Percentiles rank a stretch among this genome's conserved stretches.
phyloP scores from a whole-genome alignment of 2,113 vertebrate species.

The Macaca mulatta region DNA sequence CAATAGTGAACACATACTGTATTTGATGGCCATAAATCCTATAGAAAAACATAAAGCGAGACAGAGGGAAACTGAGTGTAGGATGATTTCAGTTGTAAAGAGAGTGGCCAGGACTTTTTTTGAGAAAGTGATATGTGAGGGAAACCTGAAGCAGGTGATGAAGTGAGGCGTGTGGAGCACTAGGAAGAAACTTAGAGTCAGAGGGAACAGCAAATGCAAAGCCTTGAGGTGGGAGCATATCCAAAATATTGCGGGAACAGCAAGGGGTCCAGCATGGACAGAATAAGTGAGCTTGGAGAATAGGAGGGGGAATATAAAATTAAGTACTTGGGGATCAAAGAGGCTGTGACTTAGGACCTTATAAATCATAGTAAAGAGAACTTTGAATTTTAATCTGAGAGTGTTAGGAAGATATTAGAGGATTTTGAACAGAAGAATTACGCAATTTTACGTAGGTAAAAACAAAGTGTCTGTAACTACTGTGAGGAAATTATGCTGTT shows the following conservation, averaged over 20 bases:
- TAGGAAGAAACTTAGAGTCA: neutral
- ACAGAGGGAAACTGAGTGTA: neutral
- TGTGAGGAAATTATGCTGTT: neutral
- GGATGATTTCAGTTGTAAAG: neutral
- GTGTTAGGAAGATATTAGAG: neutral
- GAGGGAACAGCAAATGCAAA: neutral
- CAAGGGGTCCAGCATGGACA: neutral
- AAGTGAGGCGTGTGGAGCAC: neutral
- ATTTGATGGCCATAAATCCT: neutral
- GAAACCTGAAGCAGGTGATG: neutral
- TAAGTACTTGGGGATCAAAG: neutral
- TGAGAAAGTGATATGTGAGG: neutral
- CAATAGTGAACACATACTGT: neutral
- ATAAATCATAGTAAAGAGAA: neutral
- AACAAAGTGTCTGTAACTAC: neutral
- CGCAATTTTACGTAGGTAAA: neutral
- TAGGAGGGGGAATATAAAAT: neutral
- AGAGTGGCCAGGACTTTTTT: neutral
- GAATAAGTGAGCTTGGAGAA: neutral
- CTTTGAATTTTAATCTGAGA: neutral
- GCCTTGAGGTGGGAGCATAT: neutral
- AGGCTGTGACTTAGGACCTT: neutral
- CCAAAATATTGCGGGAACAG: neutral
- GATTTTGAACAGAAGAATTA: neutral
- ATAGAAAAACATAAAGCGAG: neutral